Evolutionary conservation across 2,888 invertebrate species (phyloP).

Genomic region (Acanthosepion pharaonis): DNA sequence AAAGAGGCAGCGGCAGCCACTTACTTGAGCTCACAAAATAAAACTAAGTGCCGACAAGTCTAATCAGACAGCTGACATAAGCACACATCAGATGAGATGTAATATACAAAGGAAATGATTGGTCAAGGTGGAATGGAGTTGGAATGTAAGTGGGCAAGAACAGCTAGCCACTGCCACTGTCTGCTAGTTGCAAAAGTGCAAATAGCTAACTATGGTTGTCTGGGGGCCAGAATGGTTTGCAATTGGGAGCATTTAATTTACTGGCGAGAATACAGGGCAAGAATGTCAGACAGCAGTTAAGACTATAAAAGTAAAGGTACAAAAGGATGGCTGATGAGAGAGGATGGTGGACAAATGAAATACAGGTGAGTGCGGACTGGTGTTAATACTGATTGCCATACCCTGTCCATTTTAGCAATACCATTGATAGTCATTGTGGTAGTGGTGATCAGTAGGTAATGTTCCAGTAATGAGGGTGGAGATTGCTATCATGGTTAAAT

Average conservation of each 20-base stretch:
- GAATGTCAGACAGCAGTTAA: neutral
- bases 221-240: neutral
- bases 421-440: neutral
- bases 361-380: neutral
- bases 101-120: conserved; percentile 49
- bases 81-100: conserved; percentile 50
- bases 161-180: neutral
- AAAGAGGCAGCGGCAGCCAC: neutral
- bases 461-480: neutral
- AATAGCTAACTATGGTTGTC: neutral
- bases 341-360: no score
- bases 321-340: neutral
- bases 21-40: conserved; percentile 45
- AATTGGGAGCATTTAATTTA: neutral
- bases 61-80: conserved; percentile 50
- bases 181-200: neutral
- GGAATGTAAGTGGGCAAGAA: neutral
- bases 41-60: conserved; percentile 49
- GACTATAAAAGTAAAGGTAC: neutral
- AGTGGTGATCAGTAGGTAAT: neutral
- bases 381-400: neutral
- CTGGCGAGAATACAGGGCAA: neutral
- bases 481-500: neutral
- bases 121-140: neutral
- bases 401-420: neutral